Evolutionary conservation across 1,140 invertebrate genomes (phyloP).

Genomic region (Leucophenga varia): DNA sequence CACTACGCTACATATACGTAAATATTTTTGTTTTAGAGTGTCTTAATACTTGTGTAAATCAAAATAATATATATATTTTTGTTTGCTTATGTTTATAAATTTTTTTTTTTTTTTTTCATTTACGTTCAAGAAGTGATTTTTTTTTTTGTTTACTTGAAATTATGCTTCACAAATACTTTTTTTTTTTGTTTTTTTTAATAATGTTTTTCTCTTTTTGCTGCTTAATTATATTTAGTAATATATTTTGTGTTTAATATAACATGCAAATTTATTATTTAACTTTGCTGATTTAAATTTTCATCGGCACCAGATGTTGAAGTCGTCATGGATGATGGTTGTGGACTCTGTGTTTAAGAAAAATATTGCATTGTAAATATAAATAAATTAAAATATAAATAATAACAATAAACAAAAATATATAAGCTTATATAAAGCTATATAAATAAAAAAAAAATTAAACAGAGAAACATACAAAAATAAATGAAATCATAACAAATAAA

Average conservation of each 20-base stretch:
- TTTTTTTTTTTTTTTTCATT: neutral
- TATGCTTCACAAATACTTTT: neutral
- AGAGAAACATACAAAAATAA: neutral
- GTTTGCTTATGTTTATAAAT: neutral
- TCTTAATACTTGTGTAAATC: neutral
- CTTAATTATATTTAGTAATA: constrained; percentile 1
- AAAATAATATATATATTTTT: neutral
- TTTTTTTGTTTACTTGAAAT: neutral
- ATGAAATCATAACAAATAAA: neutral
- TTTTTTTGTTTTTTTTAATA: neutral
- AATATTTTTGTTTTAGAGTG: neutral
- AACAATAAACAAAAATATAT: constrained; percentile 30
- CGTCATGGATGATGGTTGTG: constrained; percentile 55
- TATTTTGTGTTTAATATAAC: constrained; percentile 13
- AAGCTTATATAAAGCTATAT: constrained; percentile 20
- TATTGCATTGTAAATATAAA: constrained; percentile 18
- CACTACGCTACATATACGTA: neutral
- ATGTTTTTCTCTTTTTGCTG: constrained; percentile 1
- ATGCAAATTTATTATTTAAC: constrained; percentile 48
- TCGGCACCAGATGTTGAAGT: constrained; percentile 55
- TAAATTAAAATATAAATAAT: constrained; percentile 34
- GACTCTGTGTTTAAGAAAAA: constrained; percentile 56
- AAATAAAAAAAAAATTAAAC: constrained; percentile 18
- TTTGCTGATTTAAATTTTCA: constrained; percentile 57
- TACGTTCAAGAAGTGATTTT: neutral